Evolutionary conservation across 1,140 invertebrate species (phyloP), one percentile per base, ranked within the genome.

Genomic region (Forficula auricularia): DNA sequence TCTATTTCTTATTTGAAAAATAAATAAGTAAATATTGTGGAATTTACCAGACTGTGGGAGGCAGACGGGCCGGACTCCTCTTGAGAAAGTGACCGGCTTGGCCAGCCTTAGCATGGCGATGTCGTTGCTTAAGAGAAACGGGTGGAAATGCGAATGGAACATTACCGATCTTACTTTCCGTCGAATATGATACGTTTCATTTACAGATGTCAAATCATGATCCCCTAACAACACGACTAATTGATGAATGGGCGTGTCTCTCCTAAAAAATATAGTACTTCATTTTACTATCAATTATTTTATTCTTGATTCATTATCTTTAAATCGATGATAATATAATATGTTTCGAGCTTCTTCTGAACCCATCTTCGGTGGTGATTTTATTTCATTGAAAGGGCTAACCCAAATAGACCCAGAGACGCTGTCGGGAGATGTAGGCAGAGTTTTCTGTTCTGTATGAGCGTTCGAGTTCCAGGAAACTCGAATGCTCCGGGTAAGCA

Each of bases 21-120:
- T 37, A 9, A 7, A 37, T 12, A 15, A 38, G 19, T n/a, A 6
- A 6, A 2, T 38, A 38, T 38, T n/a, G n/a, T n/a, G n/a, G n/a
- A n/a, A n/a, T n/a, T n/a, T 30, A 52, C 53, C 50, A 46, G 27
- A 30, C 39, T 52, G 50, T 12, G 66, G 65, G 3, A 68, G 49
- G 50, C 66, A 68, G n/a, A 66, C 52, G 2, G 66, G 66, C 32
- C 60, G 54, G 4, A 67, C 57, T 19, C 60, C 57, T 3, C 55
- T 50, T 8, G 52, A 48, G 46, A 61, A 66, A 6, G 42, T 40
- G 0, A 66, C 56, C 6, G 61, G 59, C 14, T 57, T 38, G 8
- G 49, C 48, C 1, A 67, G 49, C 41, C 60, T 52, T 2, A 68
- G 52, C 3, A 68, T 48, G n/a, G 66, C 66, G 18, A 68, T 66